These are phyloP conservation scores for Ancistrus triradiatus DNA, from an alignment of 2,113 vertebrate genomes.

Conservation along the genomic window DNA sequence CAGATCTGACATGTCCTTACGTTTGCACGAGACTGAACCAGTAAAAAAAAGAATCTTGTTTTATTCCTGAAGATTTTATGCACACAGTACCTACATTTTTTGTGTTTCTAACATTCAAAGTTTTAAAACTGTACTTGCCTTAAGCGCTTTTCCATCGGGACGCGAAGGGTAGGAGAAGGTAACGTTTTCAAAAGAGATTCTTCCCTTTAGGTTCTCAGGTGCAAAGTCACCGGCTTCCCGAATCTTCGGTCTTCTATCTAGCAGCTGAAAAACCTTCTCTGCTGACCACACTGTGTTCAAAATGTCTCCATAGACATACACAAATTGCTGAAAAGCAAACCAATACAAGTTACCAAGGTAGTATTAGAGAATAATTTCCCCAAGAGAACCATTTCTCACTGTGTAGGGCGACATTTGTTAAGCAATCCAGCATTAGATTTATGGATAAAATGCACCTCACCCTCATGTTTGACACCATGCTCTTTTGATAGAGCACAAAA, in stretches of 20 bases:
- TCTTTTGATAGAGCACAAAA: slow-evolving; percentile 81
- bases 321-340: slow-evolving; percentile 59
- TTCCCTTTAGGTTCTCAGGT: slow-evolving; percentile 64
- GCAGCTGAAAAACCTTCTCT: slow-evolving; percentile 74
- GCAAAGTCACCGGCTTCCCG: slow-evolving; percentile 50
- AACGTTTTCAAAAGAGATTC: slow-evolving; percentile 67
- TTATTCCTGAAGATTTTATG: too few relatives aligned
- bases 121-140: slow-evolving; percentile 60
- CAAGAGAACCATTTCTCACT: too few relatives aligned
- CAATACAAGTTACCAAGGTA: background rate
- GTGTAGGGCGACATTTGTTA: too few relatives aligned
- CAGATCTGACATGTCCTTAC: too few relatives aligned
- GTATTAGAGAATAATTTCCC: background rate
- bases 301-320: slow-evolving; percentile 70
- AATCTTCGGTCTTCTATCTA: slow-evolving; percentile 66
- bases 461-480: slow-evolving; percentile 54
- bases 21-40: too few relatives aligned
- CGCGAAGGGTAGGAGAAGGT: slow-evolving; percentile 69
- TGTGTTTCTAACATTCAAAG: too few relatives aligned
- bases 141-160: slow-evolving; percentile 59
- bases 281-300: slow-evolving; percentile 75
- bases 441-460: slow-evolving; percentile 55
- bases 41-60: too few relatives aligned
- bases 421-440: background rate
- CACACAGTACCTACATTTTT: too few relatives aligned